These are phyloP conservation scores for Plagodis pulveraria DNA, from an alignment of 2,888 invertebrate genomes.

Conservation along the genomic window DNA sequence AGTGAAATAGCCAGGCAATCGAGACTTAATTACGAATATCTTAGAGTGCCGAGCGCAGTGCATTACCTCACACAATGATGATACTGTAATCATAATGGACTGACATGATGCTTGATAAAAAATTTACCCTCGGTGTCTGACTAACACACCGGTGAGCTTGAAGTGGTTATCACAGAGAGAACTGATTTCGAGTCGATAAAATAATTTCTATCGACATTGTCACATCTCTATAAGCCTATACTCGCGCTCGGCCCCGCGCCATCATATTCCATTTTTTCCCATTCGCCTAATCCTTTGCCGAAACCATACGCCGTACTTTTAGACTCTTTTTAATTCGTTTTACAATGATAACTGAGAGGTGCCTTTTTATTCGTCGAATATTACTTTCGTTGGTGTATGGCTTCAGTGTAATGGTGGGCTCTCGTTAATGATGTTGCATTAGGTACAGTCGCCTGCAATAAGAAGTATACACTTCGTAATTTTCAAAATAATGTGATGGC, in stretches of 20 bases:
- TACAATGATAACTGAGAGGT: conserved; percentile 68
- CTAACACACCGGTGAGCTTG: too few species aligned
- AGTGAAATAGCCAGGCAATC: too few species aligned
- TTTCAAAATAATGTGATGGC: too few species aligned
- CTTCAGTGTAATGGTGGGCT: conserved; percentile 46
- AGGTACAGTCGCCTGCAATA: too few species aligned
- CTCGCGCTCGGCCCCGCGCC: conserved; percentile 38
- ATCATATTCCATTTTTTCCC: conserved; percentile 75
- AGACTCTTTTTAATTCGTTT: conserved; percentile 78
- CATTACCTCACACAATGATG: too few species aligned
- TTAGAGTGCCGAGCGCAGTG: too few species aligned
- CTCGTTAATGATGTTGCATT: conserved; percentile 35
- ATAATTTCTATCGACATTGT: conserved; percentile 9
- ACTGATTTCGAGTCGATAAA: not conserved
- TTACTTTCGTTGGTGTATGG: conserved; percentile 60
- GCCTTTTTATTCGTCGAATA: conserved; percentile 64
- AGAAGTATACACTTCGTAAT: too few species aligned
- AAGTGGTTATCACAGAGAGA: too few species aligned
- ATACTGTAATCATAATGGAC: too few species aligned
- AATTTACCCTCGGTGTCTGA: too few species aligned
- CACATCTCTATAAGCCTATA: conserved; percentile 50
- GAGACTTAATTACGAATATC: too few species aligned
- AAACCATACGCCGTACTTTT: conserved; percentile 69
- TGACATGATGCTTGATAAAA: too few species aligned
- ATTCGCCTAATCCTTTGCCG: conserved; percentile 80